Conservation (phyloP, 1,140 invertebrate species). For the Hydropsyche tenuis region DNA sequence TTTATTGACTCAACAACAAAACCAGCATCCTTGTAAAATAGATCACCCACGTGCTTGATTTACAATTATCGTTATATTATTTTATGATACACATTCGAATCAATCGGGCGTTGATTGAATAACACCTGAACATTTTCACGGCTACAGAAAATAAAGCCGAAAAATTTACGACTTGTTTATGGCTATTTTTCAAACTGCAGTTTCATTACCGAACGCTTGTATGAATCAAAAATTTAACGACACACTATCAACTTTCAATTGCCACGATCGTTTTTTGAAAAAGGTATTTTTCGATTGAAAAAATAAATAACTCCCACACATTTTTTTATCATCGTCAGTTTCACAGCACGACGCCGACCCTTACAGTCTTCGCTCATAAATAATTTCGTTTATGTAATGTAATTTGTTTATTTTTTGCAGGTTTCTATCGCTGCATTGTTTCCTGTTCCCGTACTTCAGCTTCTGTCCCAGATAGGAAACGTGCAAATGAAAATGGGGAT, state of each 20-base stretch:
- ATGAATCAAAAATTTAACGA: slow-evolving; percentile 25
- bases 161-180: not conserved
- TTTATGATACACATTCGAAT: too few species aligned
- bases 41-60: too few species aligned
- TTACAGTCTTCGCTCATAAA: not conserved
- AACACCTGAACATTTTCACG: not conserved
- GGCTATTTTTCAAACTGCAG: not conserved
- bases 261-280: slow-evolving; percentile 8
- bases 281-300: too few species aligned
- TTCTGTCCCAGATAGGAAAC: slow-evolving; percentile 68
- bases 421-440: slow-evolving; percentile 87
- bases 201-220: not conserved
- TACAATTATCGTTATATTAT: not conserved
- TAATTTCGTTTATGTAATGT: not conserved
- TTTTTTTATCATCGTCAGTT: not conserved
- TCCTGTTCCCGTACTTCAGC: slow-evolving; percentile 81
- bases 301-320: not conserved
- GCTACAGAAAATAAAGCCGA: not conserved
- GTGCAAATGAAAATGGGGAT: not conserved
- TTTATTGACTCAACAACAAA: not conserved
- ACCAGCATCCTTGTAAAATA: not conserved
- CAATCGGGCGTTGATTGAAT: too few species aligned
- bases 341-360: not conserved
- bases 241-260: slow-evolving; percentile 21
- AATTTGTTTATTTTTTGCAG: slow-evolving; percentile 65